These are phyloP conservation scores for Tetrapedia diversipes DNA, from an alignment of 2,888 invertebrate species.

Conservation along the genomic window DNA sequence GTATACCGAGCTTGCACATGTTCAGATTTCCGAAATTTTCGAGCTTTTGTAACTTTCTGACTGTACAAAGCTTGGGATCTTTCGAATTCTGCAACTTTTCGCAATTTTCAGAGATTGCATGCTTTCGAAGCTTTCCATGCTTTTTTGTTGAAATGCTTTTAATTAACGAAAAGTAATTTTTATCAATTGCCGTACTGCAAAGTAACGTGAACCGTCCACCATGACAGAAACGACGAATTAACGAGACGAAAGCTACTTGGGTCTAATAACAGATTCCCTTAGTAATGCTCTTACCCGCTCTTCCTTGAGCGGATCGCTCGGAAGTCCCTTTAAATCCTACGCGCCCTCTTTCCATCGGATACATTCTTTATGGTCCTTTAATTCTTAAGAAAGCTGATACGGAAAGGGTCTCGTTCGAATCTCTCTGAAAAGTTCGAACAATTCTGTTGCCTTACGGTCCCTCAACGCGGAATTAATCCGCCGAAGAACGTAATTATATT, in stretches of 20 bases:
- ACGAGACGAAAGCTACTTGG: not conserved
- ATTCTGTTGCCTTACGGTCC: not conserved
- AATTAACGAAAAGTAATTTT: too few relatives aligned
- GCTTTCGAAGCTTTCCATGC: not conserved
- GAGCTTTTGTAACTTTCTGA: too few relatives aligned
- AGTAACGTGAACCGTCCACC: not conserved
- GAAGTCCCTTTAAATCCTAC: not conserved
- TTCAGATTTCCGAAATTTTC: too few relatives aligned
- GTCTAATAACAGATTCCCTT: slow-evolving; percentile 1
- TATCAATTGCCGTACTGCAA: slow-evolving; percentile 8
- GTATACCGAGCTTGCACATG: too few relatives aligned
- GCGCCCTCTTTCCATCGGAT: not conserved
- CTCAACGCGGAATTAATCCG: not conserved
- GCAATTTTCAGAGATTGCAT: too few relatives aligned
- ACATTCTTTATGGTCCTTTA: not conserved
- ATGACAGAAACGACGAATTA: not conserved
- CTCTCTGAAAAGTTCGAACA: not conserved
- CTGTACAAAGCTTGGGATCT: too few relatives aligned
- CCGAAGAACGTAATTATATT: not conserved
- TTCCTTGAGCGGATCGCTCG: not conserved
- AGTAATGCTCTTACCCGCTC: not conserved
- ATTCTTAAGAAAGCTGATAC: not conserved
- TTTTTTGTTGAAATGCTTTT: too few relatives aligned
- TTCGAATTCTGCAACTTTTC: too few relatives aligned
- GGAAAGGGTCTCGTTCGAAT: not conserved